Evolutionary conservation across 2,888 invertebrate species (phyloP).

Genomic region (Peribatodes rhomboidaria): DNA sequence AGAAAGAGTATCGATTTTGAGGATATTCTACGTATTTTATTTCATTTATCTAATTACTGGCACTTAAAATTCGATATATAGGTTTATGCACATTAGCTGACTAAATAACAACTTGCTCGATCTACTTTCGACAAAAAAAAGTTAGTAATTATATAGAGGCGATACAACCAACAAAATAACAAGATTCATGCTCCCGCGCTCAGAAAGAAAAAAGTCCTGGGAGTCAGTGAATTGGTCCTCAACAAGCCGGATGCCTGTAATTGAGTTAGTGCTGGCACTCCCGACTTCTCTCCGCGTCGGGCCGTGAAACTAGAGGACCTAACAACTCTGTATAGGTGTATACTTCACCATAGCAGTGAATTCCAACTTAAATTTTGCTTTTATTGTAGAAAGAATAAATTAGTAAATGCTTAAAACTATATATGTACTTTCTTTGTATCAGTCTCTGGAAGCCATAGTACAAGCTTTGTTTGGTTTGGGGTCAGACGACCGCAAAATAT

Average conservation of each 20-base stretch:
- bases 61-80: no score
- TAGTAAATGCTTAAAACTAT: no score
- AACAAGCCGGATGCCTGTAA: slow-evolving; percentile 76
- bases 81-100: no score
- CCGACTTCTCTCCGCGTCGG: slow-evolving; percentile 56
- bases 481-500: no score
- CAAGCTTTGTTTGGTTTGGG: no score
- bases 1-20: no score
- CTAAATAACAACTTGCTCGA: no score
- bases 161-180: slow-evolving; percentile 30
- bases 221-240: slow-evolving; percentile 71
- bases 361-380: neutral
- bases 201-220: slow-evolving; percentile 60
- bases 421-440: no score
- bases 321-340: slow-evolving; percentile 4
- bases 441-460: no score
- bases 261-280: slow-evolving; percentile 78
- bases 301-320: slow-evolving; percentile 55
- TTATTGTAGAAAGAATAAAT: neutral
- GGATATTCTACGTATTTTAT: no score
- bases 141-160: slow-evolving; percentile 21
- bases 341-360: neutral
- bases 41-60: neutral
- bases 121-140: neutral
- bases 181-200: slow-evolving; percentile 18